These are phyloP conservation scores for Chelonoidis abingdonii DNA, from an alignment of 2,113 vertebrate species.

Conservation along the genomic window DNA sequence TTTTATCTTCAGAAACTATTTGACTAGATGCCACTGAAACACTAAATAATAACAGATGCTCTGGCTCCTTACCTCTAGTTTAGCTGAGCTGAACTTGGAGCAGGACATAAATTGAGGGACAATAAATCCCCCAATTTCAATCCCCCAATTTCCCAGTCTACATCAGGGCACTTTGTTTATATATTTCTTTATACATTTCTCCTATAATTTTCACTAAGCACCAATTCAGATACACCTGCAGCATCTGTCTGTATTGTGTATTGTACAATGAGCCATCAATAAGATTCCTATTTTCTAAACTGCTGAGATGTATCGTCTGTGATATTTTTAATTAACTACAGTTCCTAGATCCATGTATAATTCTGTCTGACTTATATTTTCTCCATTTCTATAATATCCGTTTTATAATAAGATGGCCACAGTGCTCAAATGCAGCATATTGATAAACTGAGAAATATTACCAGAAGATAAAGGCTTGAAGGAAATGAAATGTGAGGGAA, in stretches of 20 bases:
- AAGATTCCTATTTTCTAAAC: conserved; percentile 45
- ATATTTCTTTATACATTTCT: neutral
- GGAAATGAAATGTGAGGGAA: conserved; percentile 74
- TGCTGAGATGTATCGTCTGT: conserved; percentile 22
- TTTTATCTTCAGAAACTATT: neutral
- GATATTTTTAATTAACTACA: conserved; percentile 59
- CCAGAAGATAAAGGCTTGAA: conserved; percentile 42
- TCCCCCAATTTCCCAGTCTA: neutral
- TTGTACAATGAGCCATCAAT: neutral
- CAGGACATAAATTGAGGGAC: neutral
- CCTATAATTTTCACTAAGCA: neutral
- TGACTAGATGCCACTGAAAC: neutral
- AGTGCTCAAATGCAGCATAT: neutral
- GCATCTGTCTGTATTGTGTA: neutral
- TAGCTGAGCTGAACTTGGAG: neutral
- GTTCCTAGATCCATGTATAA: neutral
- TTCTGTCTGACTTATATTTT: conserved; percentile 21
- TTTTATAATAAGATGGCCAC: neutral
- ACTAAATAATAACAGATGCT: neutral
- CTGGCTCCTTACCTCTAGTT: neutral
- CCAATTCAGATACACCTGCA: neutral
- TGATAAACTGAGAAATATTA: conserved; percentile 51
- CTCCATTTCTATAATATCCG: conserved; percentile 62
- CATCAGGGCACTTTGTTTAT: neutral
- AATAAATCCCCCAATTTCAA: neutral